phyloP scores from a whole-genome alignment of 2,113 vertebrate species.

The Sapayoa aenigma region DNA sequence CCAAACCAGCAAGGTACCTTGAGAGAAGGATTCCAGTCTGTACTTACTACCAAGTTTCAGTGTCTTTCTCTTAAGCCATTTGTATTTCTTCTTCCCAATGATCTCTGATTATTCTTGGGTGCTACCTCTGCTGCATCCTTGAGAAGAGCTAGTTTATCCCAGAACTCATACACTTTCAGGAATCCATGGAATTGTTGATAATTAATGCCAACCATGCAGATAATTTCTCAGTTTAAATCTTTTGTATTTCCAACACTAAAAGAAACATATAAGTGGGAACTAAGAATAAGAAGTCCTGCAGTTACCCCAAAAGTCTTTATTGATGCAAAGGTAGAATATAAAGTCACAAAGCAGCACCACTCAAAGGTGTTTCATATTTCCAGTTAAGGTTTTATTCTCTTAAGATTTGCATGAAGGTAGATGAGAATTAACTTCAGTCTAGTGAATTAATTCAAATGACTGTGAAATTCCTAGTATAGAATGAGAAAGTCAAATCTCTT shows the following conservation, averaged over 20 bases:
- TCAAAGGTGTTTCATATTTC: not conserved
- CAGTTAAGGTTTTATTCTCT: not conserved
- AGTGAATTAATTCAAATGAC: not conserved
- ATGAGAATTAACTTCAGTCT: not conserved
- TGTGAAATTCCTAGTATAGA: not conserved
- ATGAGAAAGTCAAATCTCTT: not conserved
- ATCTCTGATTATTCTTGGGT: not conserved
- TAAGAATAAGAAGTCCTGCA: not conserved
- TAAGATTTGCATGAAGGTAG: not conserved
- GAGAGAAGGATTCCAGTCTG: not conserved
- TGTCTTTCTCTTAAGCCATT: not conserved
- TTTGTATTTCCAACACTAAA: not conserved
- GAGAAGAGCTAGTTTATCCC: not conserved
- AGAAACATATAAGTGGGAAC: accelerated
- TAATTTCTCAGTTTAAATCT: not conserved
- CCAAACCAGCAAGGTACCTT: not conserved
- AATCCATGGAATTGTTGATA: not conserved
- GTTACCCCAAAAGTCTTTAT: not conserved
- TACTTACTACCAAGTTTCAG: not conserved
- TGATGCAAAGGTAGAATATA: not conserved
- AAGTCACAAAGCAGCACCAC: not conserved
- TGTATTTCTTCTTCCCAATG: not conserved
- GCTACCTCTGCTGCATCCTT: not conserved
- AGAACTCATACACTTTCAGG: not conserved
- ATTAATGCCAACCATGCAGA: not conserved